A percentile compares a stretch with the other conserved stretches of the same genome.
Conservation (phyloP, 1,140 invertebrate genomes). For the Musca domestica region DNA sequence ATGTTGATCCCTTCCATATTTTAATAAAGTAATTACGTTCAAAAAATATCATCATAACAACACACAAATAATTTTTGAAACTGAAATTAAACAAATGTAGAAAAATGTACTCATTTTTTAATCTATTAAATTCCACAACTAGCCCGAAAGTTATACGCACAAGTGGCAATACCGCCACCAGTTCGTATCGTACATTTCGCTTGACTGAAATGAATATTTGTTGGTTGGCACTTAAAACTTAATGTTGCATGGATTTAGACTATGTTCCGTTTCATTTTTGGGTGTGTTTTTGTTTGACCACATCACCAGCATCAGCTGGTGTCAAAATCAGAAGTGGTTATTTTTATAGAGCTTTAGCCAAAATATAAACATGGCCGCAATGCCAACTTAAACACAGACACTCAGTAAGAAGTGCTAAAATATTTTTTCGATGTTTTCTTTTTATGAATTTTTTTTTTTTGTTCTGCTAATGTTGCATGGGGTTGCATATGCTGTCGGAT, state of each 20-base stretch:
- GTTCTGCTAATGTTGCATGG: no score
- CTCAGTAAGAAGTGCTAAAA: not conserved
- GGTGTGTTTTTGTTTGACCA: constrained; percentile 29
- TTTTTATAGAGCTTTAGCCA: constrained; percentile 45
- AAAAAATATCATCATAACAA: no score
- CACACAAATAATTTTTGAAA: no score
- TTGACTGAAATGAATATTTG: not conserved
- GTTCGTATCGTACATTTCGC: no score
- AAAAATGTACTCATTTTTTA: no score
- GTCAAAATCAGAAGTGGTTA: constrained; percentile 53
- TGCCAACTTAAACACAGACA: constrained; percentile 15
- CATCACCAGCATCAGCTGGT: constrained; percentile 51
- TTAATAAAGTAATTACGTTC: no score
- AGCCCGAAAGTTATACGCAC: no score
- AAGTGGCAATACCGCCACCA: no score
- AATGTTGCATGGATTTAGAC: constrained; percentile 6
- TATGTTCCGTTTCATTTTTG: not conserved
- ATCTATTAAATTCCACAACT: no score
- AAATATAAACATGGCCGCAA: constrained; percentile 45
- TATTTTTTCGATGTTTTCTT: not conserved
- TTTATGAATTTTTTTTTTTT: no score
- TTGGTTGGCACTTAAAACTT: constrained; percentile 16
- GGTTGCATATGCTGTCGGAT: not conserved
- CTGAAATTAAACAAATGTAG: no score
- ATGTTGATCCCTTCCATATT: no score